Base-by-base conservation (phyloP, 1,140 invertebrate species). In the Leptinotarsa defecta region DNA sequence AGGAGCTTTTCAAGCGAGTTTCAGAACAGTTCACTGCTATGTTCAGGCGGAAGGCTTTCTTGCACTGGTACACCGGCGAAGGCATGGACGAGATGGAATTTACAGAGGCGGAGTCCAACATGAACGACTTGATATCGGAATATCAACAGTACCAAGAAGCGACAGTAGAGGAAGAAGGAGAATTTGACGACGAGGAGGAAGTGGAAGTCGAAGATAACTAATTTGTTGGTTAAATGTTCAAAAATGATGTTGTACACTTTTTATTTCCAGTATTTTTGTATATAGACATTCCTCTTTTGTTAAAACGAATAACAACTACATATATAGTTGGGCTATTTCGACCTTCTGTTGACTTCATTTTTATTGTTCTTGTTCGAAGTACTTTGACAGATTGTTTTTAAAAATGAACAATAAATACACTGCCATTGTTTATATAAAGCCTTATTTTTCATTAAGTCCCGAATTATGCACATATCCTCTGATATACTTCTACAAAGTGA, bases 61-160 rank as follows among this genome's bases (percentile, higher is more conserved):
- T 91, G 80, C 89, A 91, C 86, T 92, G 90, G 91, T 92, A 92
- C 79, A 94, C 92, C 70, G 92, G 92, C 11, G 94, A 95, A 83
- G 94, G 94, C 71, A 95, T 95, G 94, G 94, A 95, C 76, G 93
- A 94, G 81, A 91, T 90, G 88, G 94, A 95, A 84, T 95, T 95
- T 85, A 94, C 91, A 13, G 93, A 95, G 80, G 93, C 94, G 0
- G 91, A 92, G 84, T 89, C 89, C 87, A 89, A 94, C 89, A 89
- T 93, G 93, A 91, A 94, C 83, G 94, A 96, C 84, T 85, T 96
- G 67, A 91, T 96, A 3, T 92, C 92, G 0, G 95, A 96, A 84
- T 96, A 96, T 81, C 95, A 96, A 84, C 94, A 96, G 83, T 96
- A 96, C 86, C 94, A 96, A 84, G 94, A 91, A 83, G 91, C 90